phyloP scores from a whole-genome alignment of 23 tunicate genomes.

The Styela plicata region DNA sequence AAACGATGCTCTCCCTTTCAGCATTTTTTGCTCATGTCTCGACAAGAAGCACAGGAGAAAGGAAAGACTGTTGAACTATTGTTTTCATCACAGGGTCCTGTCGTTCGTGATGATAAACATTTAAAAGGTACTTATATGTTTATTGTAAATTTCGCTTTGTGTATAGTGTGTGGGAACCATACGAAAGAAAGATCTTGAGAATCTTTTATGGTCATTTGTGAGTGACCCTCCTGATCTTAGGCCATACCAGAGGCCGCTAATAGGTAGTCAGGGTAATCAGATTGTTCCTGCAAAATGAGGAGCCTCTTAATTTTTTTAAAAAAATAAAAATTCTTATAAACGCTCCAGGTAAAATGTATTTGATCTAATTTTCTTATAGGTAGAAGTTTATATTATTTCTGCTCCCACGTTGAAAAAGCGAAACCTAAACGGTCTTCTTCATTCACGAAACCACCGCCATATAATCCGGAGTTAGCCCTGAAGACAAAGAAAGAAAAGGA shows the following conservation, averaged over 20 bases:
- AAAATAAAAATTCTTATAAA: too few species aligned
- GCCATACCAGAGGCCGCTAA: too few species aligned
- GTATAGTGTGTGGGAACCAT: too few species aligned
- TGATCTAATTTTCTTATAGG: constrained; percentile 42
- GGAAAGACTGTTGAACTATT: constrained; percentile 47
- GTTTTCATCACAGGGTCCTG: constrained; percentile 80
- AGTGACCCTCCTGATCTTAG: too few species aligned
- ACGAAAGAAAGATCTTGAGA: too few species aligned
- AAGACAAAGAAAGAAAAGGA: not conserved
- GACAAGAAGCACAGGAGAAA: constrained; percentile 48
- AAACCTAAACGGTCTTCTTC: not conserved
- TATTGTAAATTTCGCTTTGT: too few species aligned
- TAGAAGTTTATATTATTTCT: constrained; percentile 68
- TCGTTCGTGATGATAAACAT: constrained; percentile 76
- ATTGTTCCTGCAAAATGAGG: too few species aligned
- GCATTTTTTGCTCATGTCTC: constrained; percentile 63
- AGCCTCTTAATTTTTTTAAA: too few species aligned
- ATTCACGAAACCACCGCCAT: not conserved
- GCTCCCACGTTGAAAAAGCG: constrained; percentile 32
- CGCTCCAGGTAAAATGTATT: too few species aligned
- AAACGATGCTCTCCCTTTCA: constrained; percentile 18
- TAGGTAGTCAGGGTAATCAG: too few species aligned
- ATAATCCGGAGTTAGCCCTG: not conserved
- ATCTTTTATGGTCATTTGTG: too few species aligned
- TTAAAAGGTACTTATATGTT: too few species aligned